Percentiles rank a stretch among this genome's conserved stretches.
Evolutionary conservation across 2,888 invertebrate genomes (phyloP).

Genomic region (Ophion ellenae): DNA sequence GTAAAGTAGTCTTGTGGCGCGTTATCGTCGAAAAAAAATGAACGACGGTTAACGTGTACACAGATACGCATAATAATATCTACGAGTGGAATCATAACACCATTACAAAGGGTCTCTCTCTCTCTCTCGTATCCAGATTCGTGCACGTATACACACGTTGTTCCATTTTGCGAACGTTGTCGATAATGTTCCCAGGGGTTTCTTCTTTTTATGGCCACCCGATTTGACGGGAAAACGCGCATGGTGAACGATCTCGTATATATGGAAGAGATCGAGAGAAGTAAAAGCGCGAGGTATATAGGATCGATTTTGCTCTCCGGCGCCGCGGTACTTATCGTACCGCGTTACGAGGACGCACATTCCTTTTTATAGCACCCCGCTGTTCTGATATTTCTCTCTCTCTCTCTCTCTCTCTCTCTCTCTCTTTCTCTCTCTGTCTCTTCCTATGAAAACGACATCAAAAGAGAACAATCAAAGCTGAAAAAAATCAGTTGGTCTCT

Average conservation of each 20-base stretch:
- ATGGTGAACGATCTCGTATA: conserved; percentile 35
- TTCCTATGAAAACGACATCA: conserved; percentile 69
- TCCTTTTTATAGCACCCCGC: conserved; percentile 80
- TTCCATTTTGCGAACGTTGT: conserved; percentile 42
- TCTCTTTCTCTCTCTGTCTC: conserved; percentile 37
- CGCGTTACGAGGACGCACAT: conserved; percentile 82
- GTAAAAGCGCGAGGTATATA: conserved; percentile 36
- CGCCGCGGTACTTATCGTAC: conserved; percentile 81
- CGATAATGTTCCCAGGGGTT: conserved; percentile 59
- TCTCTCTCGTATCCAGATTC: conserved; percentile 28
- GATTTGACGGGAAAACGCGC: conserved; percentile 75
- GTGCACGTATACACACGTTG: conserved; percentile 44
- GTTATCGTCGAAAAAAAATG: conserved; percentile 61
- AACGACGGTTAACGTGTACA: conserved; percentile 38
- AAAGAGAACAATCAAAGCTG: conserved; percentile 62
- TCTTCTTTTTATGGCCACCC: conserved; percentile 79
- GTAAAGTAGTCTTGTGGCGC: conserved; percentile 26
- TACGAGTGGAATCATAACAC: conserved; percentile 79
- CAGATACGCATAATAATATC: conserved; percentile 69
- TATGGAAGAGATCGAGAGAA: conserved; percentile 39
- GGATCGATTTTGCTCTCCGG: conserved; percentile 80
- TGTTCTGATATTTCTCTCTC: conserved; percentile 72
- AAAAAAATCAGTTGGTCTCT: conserved; percentile 42
- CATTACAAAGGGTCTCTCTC: conserved; percentile 73
- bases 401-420: conserved; percentile 33